Evolutionary conservation across 2,113 vertebrate species (phyloP), one percentile per base, ranked within the genome.

Genomic region (Xyliphius kryptos): DNA sequence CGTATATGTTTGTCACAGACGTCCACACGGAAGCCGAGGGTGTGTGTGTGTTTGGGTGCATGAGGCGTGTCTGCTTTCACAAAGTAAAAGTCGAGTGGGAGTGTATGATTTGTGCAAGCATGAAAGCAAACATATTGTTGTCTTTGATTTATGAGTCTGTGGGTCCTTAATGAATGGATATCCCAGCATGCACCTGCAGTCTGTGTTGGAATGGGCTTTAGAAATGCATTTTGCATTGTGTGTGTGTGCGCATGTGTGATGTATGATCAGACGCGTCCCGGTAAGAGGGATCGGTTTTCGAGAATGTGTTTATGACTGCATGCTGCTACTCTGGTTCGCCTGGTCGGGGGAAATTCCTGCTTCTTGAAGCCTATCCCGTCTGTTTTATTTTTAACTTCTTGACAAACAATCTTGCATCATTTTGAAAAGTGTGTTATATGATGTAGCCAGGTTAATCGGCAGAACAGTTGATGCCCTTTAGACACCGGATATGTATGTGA

Each of bases 271-370:
- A 40, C 44, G n/a, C 9, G 11, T 57, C 38, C 12, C 54, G 13
- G 37, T 15, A 40, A 19, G 48, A 44, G 12, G 37, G 15, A 56
- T 61, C 20, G 67, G 46, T 43, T 41, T 20, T 46, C 14, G 19
- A 53, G 16, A 36, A 19, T 36, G 40, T n/a, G n/a, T 67, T 44
- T 71, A 44, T 56, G 56, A 48, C 12, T 48, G 59, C 68, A 76
- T 57, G 80, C 58, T 64, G 76, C 68, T 77, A 71, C 69, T 73
- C 82, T 75, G 78, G 83, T 77, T 65, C 0, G 56, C 82, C 77
- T 3, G 67, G 79, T 71, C 38, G 38, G 61, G 68, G 8, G 65
- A 61, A 71, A 73, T 74, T 74, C 65, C 74, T 61, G 11, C 56
- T 71, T 68, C 43, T 13, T 36, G 11, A 69, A 64, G 37, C 50